These are phyloP conservation scores for Gallinago paraguaiae DNA, from an alignment of 2,113 vertebrate species.

Conservation along the genomic window DNA sequence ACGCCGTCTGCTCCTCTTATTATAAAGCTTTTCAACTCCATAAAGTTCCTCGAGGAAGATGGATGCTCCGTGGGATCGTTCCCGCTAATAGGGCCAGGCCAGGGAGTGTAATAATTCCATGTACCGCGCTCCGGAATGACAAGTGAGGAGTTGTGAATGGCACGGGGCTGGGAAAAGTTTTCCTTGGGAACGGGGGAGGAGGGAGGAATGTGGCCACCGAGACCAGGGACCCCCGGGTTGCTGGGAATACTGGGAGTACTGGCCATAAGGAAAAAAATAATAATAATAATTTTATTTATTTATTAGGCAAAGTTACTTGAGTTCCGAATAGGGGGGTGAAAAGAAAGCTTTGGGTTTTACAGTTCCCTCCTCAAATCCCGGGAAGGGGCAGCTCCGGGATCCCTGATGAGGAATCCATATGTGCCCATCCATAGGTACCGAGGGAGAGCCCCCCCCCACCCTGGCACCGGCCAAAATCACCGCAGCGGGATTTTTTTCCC, in stretches of 20 bases:
- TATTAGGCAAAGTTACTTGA: not conserved
- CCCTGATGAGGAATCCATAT: not conserved
- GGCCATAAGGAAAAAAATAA: not conserved
- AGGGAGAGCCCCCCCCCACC: not conserved
- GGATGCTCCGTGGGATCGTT: conserved; percentile 10
- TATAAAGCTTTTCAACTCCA: conserved; percentile 46
- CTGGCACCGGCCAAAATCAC: not conserved
- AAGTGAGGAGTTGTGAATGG: not conserved
- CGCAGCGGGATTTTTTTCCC: not conserved
- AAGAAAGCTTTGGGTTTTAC: not conserved
- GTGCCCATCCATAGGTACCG: not conserved
- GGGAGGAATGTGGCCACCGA: not conserved
- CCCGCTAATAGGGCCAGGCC: not conserved
- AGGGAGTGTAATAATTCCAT: conserved; percentile 7
- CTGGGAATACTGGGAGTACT: not conserved
- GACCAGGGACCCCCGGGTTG: no score
- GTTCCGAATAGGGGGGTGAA: not conserved
- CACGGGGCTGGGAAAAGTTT: not conserved
- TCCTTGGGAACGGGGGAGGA: not conserved
- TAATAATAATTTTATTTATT: not conserved
- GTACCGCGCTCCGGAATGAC: not conserved
- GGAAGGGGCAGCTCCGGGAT: not conserved
- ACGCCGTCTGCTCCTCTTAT: conserved; percentile 47
- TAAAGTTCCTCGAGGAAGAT: conserved; percentile 43
- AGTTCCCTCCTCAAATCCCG: not conserved